Evolutionary conservation across 2,797 vertebrate genomes (phyloP).

Genomic region (Sebastes baramenuke): DNA sequence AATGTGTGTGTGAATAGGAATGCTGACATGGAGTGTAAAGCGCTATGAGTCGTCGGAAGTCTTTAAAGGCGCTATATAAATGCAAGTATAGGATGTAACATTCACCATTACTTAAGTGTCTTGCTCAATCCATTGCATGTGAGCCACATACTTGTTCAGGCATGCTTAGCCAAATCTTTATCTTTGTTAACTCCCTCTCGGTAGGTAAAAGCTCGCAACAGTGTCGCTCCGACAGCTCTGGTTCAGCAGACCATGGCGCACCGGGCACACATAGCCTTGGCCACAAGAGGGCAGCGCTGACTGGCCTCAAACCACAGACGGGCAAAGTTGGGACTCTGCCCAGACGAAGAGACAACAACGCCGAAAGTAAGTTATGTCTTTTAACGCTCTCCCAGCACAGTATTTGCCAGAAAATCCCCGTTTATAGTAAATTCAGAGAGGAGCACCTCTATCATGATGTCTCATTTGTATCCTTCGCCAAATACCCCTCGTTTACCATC

Average conservation of each 20-base stretch:
- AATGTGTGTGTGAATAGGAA: no score
- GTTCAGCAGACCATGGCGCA: conserved; percentile 84
- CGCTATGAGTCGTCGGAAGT: no score
- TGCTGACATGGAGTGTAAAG: no score
- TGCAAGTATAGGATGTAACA: no score
- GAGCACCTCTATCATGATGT: not conserved
- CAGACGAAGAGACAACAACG: conserved; percentile 87
- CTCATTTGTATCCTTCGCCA: conserved; percentile 32
- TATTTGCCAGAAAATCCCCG: conserved; percentile 29
- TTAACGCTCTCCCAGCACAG: not conserved
- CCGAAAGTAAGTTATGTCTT: conserved; percentile 83
- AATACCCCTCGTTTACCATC: conserved; percentile 26
- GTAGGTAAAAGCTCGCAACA: conserved; percentile 63
- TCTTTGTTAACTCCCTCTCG: conserved; percentile 6
- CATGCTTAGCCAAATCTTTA: not conserved
- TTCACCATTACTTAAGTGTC: not conserved
- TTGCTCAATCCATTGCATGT: not conserved
- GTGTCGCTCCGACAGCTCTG: conserved; percentile 50
- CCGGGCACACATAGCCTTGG: conserved; percentile 88
- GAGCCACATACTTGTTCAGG: not conserved
- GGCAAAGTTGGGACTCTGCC: conserved; percentile 86
- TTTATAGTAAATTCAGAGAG: conserved; percentile 7
- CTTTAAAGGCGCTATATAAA: no score
- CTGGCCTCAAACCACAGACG: conserved; percentile 86
- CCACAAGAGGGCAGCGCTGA: conserved; percentile 83